Evolutionary conservation across 2,888 invertebrate genomes (phyloP), one percentile per base, ranked within the genome.

Genomic region (Scaptomyza tumidula): DNA sequence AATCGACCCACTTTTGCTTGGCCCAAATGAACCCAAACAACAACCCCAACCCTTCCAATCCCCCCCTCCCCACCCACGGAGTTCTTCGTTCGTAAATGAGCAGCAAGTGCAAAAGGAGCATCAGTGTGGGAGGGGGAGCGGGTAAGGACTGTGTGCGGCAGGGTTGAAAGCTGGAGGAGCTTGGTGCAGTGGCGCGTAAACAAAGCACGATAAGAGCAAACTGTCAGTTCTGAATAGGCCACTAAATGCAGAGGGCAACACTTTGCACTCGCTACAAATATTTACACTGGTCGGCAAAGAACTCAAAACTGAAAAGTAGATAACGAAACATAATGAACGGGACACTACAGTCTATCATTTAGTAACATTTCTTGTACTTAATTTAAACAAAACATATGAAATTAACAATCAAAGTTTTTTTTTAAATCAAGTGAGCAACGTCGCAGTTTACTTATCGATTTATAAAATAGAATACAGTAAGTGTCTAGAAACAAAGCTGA

Each of bases 171-270:
- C 48, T 63, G 43, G 37, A 39, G 39, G 52, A 56, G 43, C 24
- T 45, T 45, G 44, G 67, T 78, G 82, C 79, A 80, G 49, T 70
- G 72, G 70, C 68, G 73, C 81, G 78, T 81, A 78, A 80, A 81
- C 78, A 75, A 71, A 73, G 78, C 70, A 71, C 68, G 80, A 80
- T 80, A 80, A 80, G 79, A 71, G 79, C 80, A 71, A 76, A 79
- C 82, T 81, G 80, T 80, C 76, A 79, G 80, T 63, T 75, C 61
- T 77, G 83, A 83, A 78, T 80, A 72, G 84, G 80, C 80, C 71
- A 80, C 77, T 75, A 77, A 80, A 78, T 83, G 83, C 78, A 70
- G 56, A 65, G 64, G 75, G 59, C 63, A 58, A 75, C 68, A 75
- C 75, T 75, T 71, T 65, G 62, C 71, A 60, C 71, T 59, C 57